Conservation (phyloP, 1,140 invertebrate species). For the Penaeus chinensis region DNA sequence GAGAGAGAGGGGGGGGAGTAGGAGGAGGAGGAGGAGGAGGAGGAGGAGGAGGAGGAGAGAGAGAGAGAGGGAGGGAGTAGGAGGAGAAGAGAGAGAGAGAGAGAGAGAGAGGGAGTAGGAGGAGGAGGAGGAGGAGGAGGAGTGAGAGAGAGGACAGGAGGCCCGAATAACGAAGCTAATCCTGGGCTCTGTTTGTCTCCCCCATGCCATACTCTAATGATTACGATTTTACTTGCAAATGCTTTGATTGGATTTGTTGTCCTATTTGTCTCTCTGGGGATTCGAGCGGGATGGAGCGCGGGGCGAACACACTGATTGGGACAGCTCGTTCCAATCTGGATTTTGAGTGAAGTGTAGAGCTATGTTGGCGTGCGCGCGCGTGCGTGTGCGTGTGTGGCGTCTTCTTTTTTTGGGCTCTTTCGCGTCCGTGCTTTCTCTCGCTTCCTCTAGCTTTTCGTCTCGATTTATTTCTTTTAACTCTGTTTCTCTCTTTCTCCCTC, state of each 20-base stretch:
- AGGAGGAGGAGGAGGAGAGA: too few relatives aligned
- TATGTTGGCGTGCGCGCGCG: too few relatives aligned
- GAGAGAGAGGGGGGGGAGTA: too few relatives aligned
- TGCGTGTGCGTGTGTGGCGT: too few relatives aligned
- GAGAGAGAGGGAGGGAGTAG: too few relatives aligned
- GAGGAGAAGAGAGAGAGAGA: neutral
- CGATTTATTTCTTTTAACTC: too few relatives aligned
- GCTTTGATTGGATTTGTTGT: constrained; percentile 47
- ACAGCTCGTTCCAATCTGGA: constrained; percentile 24
- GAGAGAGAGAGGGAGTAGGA: neutral
- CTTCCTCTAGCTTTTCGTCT: too few relatives aligned
- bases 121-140: neutral
- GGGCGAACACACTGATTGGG: constrained; percentile 25
- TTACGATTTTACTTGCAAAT: constrained; percentile 50
- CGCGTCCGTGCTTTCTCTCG: too few relatives aligned
- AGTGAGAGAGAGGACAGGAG: neutral
- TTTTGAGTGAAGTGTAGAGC: neutral
- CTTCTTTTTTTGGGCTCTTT: too few relatives aligned
- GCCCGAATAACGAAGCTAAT: constrained; percentile 16
- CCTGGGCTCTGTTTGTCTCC: constrained; percentile 1
- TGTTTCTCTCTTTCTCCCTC: too few relatives aligned
- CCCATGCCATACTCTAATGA: constrained; percentile 40
- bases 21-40: too few relatives aligned
- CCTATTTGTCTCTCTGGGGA: constrained; percentile 14
- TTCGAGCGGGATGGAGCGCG: constrained; percentile 19